phyloP scores from a whole-genome alignment of 2,888 invertebrate genomes.

The Antheraea assamensis region DNA sequence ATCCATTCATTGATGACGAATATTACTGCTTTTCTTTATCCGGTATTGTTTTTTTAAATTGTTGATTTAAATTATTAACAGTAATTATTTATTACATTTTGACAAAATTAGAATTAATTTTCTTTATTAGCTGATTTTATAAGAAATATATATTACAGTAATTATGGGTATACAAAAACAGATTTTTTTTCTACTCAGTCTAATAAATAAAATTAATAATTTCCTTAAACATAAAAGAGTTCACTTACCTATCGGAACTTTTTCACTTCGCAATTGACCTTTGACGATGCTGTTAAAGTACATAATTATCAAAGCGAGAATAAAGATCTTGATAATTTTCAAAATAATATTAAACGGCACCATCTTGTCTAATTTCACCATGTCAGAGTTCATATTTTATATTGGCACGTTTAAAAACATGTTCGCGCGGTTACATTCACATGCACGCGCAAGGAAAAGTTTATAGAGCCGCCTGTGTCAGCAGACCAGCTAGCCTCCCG shows the following conservation, averaged over 20 bases:
- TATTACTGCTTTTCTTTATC: not conserved
- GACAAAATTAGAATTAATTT: not conserved
- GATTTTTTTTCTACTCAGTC: too few species aligned
- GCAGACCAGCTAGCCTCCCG: slow-evolving; percentile 35
- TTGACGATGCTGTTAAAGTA: slow-evolving; percentile 48
- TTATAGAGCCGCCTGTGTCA: slow-evolving; percentile 25
- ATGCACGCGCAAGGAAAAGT: slow-evolving; percentile 41
- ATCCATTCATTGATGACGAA: not conserved
- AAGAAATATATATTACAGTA: not conserved
- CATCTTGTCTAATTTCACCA: slow-evolving; percentile 32
- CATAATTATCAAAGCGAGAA: slow-evolving; percentile 48
- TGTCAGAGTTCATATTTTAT: slow-evolving; percentile 45
- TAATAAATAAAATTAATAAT: not conserved
- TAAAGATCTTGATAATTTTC: slow-evolving; percentile 48
- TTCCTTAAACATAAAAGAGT: slow-evolving; percentile 7
- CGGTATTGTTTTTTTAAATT: not conserved
- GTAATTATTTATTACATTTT: too few species aligned
- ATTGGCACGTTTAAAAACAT: slow-evolving; percentile 23
- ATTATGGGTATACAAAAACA: not conserved
- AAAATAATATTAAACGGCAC: slow-evolving; percentile 46
- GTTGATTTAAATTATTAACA: not conserved
- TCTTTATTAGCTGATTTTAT: not conserved
- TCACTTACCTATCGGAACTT: slow-evolving; percentile 61
- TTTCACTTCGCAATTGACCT: slow-evolving; percentile 43
- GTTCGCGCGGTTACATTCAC: slow-evolving; percentile 34